These are phyloP conservation scores for Theodoxus fluviatilis DNA, from an alignment of 2,888 invertebrate genomes.

Conservation along the genomic window DNA sequence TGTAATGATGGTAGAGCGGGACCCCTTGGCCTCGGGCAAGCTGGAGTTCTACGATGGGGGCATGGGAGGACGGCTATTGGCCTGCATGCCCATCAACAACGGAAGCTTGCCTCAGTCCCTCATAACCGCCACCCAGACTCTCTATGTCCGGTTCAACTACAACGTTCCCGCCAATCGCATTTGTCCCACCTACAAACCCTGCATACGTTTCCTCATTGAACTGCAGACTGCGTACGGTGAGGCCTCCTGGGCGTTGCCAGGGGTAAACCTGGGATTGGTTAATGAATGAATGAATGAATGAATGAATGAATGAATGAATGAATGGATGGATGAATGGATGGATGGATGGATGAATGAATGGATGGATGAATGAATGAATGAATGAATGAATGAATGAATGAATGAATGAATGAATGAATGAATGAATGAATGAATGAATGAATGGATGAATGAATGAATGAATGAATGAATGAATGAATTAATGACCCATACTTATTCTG, in stretches of 20 bases:
- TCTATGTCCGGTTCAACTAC: conserved; percentile 78
- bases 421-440: no score
- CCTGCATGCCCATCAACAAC: conserved; percentile 79
- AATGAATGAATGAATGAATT: no score
- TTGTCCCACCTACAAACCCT: conserved; percentile 40
- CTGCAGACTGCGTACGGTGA: conserved; percentile 57
- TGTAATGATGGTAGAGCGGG: conserved; percentile 81
- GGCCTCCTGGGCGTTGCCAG: conserved; percentile 48
- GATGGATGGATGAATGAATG: no score
- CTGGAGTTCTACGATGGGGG: conserved; percentile 54
- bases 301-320: no score
- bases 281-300: no score
- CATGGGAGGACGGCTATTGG: conserved; percentile 73
- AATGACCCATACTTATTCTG: no score
- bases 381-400: no score
- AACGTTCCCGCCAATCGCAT: conserved; percentile 35
- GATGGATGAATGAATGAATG: no score
- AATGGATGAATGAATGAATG: no score
- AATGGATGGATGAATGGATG: no score
- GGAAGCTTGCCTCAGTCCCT: conserved; percentile 80
- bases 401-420: no score
- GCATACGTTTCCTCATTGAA: conserved; percentile 49
- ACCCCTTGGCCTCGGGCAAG: conserved; percentile 71
- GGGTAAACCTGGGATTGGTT: no score
- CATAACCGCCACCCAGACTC: conserved; percentile 80